phyloP scores from a whole-genome alignment of 1,140 invertebrate species.

The Centruroides vittatus region DNA sequence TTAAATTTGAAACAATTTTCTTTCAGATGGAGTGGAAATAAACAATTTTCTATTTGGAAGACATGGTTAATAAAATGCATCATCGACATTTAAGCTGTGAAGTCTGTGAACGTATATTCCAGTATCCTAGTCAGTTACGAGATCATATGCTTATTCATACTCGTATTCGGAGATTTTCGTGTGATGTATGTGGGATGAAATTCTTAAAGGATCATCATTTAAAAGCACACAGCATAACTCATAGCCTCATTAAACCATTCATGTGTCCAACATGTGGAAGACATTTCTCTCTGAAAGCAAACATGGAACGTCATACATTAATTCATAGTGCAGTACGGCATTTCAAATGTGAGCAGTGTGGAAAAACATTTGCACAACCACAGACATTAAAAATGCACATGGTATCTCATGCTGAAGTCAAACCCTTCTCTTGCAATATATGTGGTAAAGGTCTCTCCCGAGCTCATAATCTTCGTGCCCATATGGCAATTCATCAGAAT shows the following conservation, averaged over 20 bases:
- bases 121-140: conserved; percentile 17
- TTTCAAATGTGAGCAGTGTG: conserved; percentile 35
- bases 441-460: conserved; percentile 28
- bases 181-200: conserved; percentile 16
- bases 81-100: conserved; percentile 10
- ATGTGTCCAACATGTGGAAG: conserved; percentile 24
- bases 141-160: conserved; percentile 18
- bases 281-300: conserved; percentile 22
- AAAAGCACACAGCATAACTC: conserved; percentile 17
- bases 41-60: too few relatives aligned
- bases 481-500: conserved; percentile 23
- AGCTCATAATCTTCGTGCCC: conserved; percentile 22
- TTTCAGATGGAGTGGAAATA: too few relatives aligned
- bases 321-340: conserved; percentile 39
- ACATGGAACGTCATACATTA: conserved; percentile 33
- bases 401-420: conserved; percentile 31
- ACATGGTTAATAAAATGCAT: too few relatives aligned
- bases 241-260: conserved; percentile 21
- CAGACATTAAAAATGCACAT: conserved; percentile 39
- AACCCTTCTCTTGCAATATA: conserved; percentile 30
- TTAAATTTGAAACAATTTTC: too few relatives aligned
- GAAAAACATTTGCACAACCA: conserved; percentile 43
- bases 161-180: conserved; percentile 14
- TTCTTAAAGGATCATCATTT: conserved; percentile 19
- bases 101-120: conserved; percentile 14